Evolutionary conservation across 2,888 invertebrate genomes (phyloP).

Genomic region (Caenorhabditis angaria): DNA sequence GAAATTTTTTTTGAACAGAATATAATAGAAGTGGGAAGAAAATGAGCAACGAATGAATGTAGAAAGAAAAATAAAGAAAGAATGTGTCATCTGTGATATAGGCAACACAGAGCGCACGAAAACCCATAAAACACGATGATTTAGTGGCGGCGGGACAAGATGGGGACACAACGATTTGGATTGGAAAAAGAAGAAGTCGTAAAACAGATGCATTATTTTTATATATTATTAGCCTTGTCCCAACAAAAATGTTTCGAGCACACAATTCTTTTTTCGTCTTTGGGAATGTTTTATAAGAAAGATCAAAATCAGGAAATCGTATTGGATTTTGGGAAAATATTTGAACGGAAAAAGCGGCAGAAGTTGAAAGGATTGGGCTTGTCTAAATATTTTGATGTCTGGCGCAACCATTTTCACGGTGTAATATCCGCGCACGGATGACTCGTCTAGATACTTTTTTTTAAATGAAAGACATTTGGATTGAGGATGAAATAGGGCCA

Average conservation of each 20-base stretch:
- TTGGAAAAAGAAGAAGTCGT: neutral
- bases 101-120: slow-evolving; percentile 38
- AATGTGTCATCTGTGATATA: slow-evolving; percentile 14
- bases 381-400: neutral
- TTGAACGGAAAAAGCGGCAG: neutral
- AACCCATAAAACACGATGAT: slow-evolving; percentile 51
- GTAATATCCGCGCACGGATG: too few relatives aligned
- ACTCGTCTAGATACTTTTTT: too few relatives aligned
- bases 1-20: neutral
- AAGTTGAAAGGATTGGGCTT: neutral
- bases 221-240: neutral
- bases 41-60: neutral
- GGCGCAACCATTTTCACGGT: too few relatives aligned
- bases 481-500: too few relatives aligned
- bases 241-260: neutral
- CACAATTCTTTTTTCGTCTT: neutral
- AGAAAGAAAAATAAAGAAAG: slow-evolving; percentile 5
- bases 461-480: too few relatives aligned
- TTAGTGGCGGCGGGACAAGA: slow-evolving; percentile 18
- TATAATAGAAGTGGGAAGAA: neutral
- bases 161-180: neutral
- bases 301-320: too few relatives aligned
- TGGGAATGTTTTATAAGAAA: neutral
- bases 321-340: neutral
- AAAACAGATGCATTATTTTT: slow-evolving; percentile 7